phyloP scores from a whole-genome alignment of 2,888 invertebrate genomes.

The Lycaena phlaeas region DNA sequence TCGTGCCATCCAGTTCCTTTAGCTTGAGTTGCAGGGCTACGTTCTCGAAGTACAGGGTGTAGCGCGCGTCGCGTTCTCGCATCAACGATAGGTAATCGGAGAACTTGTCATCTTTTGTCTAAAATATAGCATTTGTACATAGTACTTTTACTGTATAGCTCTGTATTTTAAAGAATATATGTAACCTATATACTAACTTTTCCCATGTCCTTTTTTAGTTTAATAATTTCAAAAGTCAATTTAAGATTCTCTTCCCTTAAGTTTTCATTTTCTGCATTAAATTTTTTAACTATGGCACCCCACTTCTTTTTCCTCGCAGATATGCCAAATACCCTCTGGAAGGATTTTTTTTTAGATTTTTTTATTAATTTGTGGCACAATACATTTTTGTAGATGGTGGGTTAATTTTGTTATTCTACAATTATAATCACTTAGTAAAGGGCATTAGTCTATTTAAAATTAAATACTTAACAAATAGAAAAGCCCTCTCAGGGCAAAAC shows the following conservation, averaged over 20 bases:
- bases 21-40: conserved; percentile 47
- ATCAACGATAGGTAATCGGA: conserved; percentile 49
- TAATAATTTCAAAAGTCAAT: conserved; percentile 38
- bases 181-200: conserved; percentile 52
- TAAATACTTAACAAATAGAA: no score
- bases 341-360: no score
- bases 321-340: conserved; percentile 57
- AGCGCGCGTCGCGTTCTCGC: conserved; percentile 56
- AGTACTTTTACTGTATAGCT: not conserved
- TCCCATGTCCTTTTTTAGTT: conserved; percentile 45
- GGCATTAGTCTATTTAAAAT: no score
- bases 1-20: conserved; percentile 43
- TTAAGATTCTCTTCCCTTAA: conserved; percentile 40
- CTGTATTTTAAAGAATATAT: no score
- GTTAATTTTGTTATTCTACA: no score
- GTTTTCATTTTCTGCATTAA: conserved; percentile 41
- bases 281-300: conserved; percentile 38
- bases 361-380: no score
- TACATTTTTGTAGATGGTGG: no score
- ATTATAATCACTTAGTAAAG: no score
- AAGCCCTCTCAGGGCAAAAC: no score
- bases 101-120: conserved; percentile 54
- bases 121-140: not conserved
- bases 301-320: conserved; percentile 38
- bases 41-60: conserved; percentile 60